Evolutionary conservation across 2,113 vertebrate species (phyloP).

Genomic region (Myotis davidii): DNA sequence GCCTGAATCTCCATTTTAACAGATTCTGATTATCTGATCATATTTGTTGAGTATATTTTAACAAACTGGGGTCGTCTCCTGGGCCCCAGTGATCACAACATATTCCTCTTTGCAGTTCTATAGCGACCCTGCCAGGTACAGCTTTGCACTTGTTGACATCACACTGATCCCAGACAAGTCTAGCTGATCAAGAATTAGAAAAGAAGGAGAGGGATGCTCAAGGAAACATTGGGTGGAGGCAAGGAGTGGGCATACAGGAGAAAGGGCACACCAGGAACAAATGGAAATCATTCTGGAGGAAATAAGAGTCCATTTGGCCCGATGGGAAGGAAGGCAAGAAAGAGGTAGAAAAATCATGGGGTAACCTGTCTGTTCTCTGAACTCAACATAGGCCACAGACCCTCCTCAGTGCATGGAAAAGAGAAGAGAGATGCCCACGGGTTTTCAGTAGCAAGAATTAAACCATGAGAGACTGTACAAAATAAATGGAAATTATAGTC

Average conservation of each 20-base stretch:
- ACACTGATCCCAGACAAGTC: not conserved
- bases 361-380: not conserved
- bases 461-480: not conserved
- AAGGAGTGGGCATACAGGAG: not conserved
- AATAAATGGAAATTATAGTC: not conserved
- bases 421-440: not conserved
- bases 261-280: not conserved
- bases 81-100: not conserved
- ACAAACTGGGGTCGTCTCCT: not conserved
- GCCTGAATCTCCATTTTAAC: not conserved
- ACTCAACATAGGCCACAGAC: not conserved
- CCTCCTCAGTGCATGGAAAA: not conserved
- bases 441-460: conserved; percentile 27
- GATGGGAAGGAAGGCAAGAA: not conserved
- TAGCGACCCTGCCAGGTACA: not conserved
- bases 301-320: not conserved
- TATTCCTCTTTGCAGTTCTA: not conserved
- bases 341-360: not conserved
- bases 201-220: not conserved
- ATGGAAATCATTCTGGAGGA: not conserved
- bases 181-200: not conserved
- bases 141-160: not conserved
- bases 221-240: not conserved
- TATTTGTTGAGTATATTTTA: not conserved
- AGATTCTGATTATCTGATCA: not conserved